A percentile compares a stretch with the other conserved stretches of the same genome.
These are phyloP conservation scores for Tiliacea citrago DNA, from an alignment of 2,888 invertebrate species.

Conservation along the genomic window DNA sequence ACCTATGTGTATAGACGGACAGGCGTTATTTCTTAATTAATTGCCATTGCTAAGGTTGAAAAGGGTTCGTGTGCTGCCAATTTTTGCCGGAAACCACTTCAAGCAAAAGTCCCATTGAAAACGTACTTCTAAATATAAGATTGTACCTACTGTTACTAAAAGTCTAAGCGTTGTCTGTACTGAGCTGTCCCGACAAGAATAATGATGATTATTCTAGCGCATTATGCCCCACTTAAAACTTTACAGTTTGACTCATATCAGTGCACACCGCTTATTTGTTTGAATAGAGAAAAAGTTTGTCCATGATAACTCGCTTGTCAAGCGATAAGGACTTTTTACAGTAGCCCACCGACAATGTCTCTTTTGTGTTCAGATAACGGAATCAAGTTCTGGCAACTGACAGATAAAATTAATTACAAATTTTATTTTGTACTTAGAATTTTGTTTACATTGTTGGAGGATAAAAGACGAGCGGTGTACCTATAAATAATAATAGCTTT, in stretches of 20 bases:
- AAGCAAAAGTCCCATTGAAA: not conserved
- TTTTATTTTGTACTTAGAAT: constrained; percentile 41
- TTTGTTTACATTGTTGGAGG: constrained; percentile 26
- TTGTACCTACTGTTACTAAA: not conserved
- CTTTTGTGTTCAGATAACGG: constrained; percentile 60
- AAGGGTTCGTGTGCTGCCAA: not conserved
- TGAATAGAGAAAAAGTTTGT: constrained; percentile 35
- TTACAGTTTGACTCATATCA: constrained; percentile 18
- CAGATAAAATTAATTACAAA: constrained; percentile 43
- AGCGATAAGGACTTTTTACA: constrained; percentile 49
- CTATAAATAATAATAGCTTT: not conserved
- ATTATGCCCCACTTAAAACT: not conserved
- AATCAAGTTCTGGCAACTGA: constrained; percentile 55
- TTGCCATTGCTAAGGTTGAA: not conserved
- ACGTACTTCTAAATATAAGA: not conserved
- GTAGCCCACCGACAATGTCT: constrained; percentile 47
- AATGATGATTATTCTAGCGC: constrained; percentile 16
- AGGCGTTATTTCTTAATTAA: not conserved
- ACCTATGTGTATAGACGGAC: not conserved
- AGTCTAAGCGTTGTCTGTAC: not conserved
- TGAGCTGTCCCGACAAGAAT: not conserved
- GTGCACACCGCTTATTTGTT: constrained; percentile 15
- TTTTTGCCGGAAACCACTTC: not conserved
- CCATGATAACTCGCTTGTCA: constrained; percentile 46
- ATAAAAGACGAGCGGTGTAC: constrained; percentile 14